Base-by-base conservation (phyloP, 2,888 invertebrate genomes). In the Netelia inedita region DNA sequence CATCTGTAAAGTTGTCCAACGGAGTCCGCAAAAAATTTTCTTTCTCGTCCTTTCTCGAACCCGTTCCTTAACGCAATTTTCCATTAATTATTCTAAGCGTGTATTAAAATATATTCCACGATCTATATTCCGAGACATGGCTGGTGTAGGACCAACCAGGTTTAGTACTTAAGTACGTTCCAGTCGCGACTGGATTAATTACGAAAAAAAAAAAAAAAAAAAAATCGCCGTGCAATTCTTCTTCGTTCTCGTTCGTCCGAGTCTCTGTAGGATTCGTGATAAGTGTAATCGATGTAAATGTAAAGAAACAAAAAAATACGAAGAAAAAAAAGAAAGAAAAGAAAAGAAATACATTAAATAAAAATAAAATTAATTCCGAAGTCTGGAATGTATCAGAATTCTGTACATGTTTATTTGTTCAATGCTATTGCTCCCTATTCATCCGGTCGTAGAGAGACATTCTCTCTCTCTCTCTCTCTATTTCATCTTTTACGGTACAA, bases 401-500 rank as follows among this genome's bases (percentile, higher is more conserved):
- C 82, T 86, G 87, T 88, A 87, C 82, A 87, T 63, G 78, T 87
- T 86, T 88, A 87, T 87, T 87, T 82, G 87, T 79, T 82, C 28
- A 82, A 78, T 65, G 61, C 71, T 28, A 81, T 75, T 59, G 85
- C 69, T 72, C 74, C 86, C 76, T 78, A 80, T 76, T 79, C 68
- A 79, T 88, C 86, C 83, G 82, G 82, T 85, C 84, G 85, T 79
- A 86, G 85, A 87, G 82, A 87, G 80, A 89, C 1, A 28, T 28
- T 61, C 28, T 61, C 59, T 43, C 71, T 14, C 46, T 41, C 57
- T 19, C 14, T 28, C 16, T 16, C 53, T 63, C 16, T 16, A 35
- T 63, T 35, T 69, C 50, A 10, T 75, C n/a, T 21, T n/a, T 84
- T 73, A 65, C 46, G 82, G 82, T 85, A 85, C 82, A 85, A 85